Conservation (phyloP, 2,113 vertebrate genomes). For the Formicarius rufipectus region DNA sequence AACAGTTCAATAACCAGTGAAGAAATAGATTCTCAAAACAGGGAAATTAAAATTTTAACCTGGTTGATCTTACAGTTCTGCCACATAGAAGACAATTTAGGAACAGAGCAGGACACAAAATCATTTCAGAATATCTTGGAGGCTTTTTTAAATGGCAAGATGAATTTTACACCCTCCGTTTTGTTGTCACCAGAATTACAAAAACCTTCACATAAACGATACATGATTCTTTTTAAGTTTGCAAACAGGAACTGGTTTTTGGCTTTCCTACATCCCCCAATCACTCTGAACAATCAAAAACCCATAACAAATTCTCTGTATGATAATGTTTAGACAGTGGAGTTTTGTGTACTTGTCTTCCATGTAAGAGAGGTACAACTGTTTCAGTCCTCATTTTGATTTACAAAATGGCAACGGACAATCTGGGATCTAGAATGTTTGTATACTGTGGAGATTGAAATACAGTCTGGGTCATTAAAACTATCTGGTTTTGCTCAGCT, state of each 20-base stretch:
- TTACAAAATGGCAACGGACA: background rate
- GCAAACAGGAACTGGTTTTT: background rate
- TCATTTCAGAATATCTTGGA: background rate
- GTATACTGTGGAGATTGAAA: background rate
- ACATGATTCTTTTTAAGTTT: background rate
- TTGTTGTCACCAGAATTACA: background rate
- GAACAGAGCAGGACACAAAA: background rate
- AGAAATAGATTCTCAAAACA: background rate
- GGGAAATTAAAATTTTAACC: background rate
- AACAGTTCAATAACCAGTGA: background rate
- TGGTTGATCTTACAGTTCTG: background rate
- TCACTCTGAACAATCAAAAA: background rate
- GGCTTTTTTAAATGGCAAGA: background rate
- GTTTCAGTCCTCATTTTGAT: background rate
- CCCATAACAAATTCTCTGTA: background rate
- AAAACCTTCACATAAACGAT: background rate
- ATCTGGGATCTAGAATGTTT: background rate
- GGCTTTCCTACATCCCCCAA: background rate
- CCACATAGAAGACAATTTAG: background rate
- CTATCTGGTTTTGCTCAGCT: background rate
- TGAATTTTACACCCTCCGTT: background rate
- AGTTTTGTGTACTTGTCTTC: background rate
- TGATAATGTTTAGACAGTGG: background rate
- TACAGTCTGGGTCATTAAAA: background rate
- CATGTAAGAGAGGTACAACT: background rate